phyloP scores from a whole-genome alignment of 1,140 invertebrate genomes.

The Sipha flava region DNA sequence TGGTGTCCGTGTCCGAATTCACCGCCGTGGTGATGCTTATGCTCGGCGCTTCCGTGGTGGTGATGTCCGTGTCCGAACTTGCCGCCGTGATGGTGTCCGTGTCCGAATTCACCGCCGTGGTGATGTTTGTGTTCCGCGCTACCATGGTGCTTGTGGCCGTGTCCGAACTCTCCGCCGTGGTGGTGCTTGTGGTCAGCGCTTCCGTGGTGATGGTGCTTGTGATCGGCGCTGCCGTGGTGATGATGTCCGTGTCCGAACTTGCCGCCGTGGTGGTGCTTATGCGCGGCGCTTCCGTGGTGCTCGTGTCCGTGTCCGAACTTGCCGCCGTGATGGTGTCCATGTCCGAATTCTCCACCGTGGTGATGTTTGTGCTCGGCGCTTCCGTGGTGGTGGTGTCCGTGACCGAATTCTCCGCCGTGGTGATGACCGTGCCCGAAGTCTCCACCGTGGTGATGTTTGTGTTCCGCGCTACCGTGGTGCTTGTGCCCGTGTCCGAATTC shows the following conservation, averaged over 20 bases:
- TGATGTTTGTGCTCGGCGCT: slow-evolving; percentile 30
- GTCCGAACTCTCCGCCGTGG: slow-evolving; percentile 28
- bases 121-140: slow-evolving; percentile 32
- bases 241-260: slow-evolving; percentile 33
- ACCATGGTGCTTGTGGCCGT: slow-evolving; percentile 33
- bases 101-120: slow-evolving; percentile 10
- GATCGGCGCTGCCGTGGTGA: slow-evolving; percentile 23
- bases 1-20: slow-evolving; percentile 33
- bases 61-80: slow-evolving; percentile 33
- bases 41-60: slow-evolving; percentile 26
- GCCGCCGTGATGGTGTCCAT: slow-evolving; percentile 33
- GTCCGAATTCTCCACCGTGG: slow-evolving; percentile 33
- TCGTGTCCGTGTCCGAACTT: slow-evolving; percentile 29
- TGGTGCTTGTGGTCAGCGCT: slow-evolving; percentile 27
- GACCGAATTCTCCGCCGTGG: slow-evolving; percentile 30
- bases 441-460: slow-evolving; percentile 34
- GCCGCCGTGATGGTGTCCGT: slow-evolving; percentile 33
- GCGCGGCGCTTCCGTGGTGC: slow-evolving; percentile 28
- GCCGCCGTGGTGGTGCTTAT: slow-evolving; percentile 33
- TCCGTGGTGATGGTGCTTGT: slow-evolving; percentile 31
- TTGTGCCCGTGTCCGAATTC: slow-evolving; percentile 34
- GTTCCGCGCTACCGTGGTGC: slow-evolving; percentile 32
- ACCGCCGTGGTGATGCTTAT: slow-evolving; percentile 13
- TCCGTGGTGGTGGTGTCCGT: slow-evolving; percentile 34
- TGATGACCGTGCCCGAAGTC: slow-evolving; percentile 34